Evolutionary conservation across 2,797 vertebrate species (phyloP), one percentile per base, ranked within the genome.

Genomic region (Nannoperca obscura): DNA sequence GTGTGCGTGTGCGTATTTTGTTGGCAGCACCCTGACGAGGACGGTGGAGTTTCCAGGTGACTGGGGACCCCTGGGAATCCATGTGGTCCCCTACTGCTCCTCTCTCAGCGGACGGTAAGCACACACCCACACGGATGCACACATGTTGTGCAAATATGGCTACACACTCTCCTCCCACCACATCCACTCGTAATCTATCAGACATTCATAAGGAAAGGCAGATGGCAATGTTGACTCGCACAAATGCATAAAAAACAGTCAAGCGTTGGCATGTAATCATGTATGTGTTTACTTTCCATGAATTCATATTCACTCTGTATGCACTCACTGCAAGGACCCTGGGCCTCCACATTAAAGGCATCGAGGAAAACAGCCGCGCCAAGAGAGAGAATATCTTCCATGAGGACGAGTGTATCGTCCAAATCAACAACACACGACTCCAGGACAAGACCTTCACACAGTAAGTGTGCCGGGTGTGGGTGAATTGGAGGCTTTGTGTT

Each of bases 91-190:
- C n/a, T 99, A 97, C 91, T 96, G 95, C 93, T 99, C 98, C 64
- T 98, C 98, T 30, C 92, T 99, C 77, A 99, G 97, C 91, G 98
- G 98, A 95, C 96, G 97, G 98, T 99, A 95, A 95, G 93, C 40
- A 36, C 30, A 49, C 60, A 82, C 57, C 19, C 22, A 62, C 53
- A 65, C 71, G 40, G 27, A 66, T 32, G 22, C 34, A 57, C 52
- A 38, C 63, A 60, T 20, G 49, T n/a, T 34, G 42, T n/a, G n/a
- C 44, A 64, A 58, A 73, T 12, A 11, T n/a, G 64, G 7, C 11
- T 14, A 46, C 69, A 54, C 50, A 19, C 71, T 9, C 10, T 46
- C 32, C 38, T 17, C 27, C 22, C 15, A 34, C 9, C 38, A 22
- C 62, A 22, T 52, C 67, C 59, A 36, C 59, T 54, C 49, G 54